Percentiles rank a stretch among this genome's conserved stretches.
Conservation (phyloP, 2,888 invertebrate species). For the Meliscaeva auricollis region DNA sequence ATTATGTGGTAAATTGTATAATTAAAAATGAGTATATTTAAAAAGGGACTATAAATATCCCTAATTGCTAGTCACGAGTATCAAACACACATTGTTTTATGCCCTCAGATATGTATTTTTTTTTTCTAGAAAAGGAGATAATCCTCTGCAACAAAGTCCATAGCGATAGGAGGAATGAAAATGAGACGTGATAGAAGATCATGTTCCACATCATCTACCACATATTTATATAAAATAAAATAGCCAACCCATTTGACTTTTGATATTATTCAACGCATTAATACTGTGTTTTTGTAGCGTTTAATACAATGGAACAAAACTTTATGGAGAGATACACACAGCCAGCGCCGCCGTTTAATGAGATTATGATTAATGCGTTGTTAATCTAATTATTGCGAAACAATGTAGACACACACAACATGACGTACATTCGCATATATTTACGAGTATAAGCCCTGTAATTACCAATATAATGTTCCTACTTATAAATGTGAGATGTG, state of each 20-base stretch:
- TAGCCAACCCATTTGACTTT: slow-evolving; percentile 38
- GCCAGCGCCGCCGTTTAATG: slow-evolving; percentile 46
- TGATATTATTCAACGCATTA: slow-evolving; percentile 45
- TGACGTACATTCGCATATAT: neutral
- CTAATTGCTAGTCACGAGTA: slow-evolving; percentile 20
- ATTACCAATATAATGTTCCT: slow-evolving; percentile 40
- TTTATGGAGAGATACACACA: neutral
- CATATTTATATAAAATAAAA: neutral
- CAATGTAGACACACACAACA: slow-evolving; percentile 38
- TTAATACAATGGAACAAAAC: neutral
- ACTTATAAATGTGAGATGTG: neutral
- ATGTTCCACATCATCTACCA: slow-evolving; percentile 49
- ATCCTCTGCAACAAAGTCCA: slow-evolving; percentile 37
- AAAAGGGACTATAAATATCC: neutral
- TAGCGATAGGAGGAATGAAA: neutral
- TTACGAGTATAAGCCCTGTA: slow-evolving; percentile 24
- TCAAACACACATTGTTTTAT: slow-evolving; percentile 26
- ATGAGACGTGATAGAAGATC: slow-evolving; percentile 27
- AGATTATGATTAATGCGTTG: slow-evolving; percentile 70
- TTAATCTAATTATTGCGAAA: slow-evolving; percentile 70
- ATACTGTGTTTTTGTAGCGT: neutral
- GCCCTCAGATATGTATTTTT: neutral
- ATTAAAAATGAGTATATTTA: neutral
- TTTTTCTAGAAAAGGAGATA: slow-evolving; percentile 43
- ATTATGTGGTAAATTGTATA: neutral